Conservation (phyloP, 2,797 vertebrate species). For the Poeciliopsis paucimaculata region DNA sequence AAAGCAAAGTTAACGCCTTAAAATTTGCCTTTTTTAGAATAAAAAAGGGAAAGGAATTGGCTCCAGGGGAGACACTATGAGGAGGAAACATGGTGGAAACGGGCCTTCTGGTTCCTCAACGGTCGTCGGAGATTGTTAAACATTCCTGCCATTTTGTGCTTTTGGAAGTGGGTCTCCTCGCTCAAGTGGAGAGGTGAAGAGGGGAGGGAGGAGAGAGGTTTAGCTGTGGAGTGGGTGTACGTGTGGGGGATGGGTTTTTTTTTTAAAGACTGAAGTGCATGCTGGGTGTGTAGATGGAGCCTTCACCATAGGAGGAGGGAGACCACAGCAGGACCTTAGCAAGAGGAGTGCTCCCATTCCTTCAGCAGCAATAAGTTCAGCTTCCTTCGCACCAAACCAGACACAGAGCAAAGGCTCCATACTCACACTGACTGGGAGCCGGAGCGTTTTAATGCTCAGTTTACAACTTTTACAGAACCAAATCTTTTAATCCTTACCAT, state of each 20-base stretch:
- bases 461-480: not conserved
- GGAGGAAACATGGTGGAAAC: constrained; percentile 9
- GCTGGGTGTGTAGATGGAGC: constrained; percentile 48
- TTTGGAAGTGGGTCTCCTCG: constrained; percentile 76
- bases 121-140: constrained; percentile 74
- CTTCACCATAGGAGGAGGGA: constrained; percentile 34
- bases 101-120: constrained; percentile 55
- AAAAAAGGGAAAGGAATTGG: constrained; percentile 17
- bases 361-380: constrained; percentile 58
- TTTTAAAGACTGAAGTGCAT: constrained; percentile 58
- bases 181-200: constrained; percentile 73
- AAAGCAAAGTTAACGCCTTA: constrained; percentile 51
- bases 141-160: constrained; percentile 83
- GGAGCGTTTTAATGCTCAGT: not conserved
- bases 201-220: constrained; percentile 54
- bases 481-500: not conserved
- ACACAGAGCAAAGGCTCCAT: constrained; percentile 41
- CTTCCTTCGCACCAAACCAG: constrained; percentile 32
- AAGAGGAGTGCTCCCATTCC: constrained; percentile 60
- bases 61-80: constrained; percentile 16
- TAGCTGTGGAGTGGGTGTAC: constrained; percentile 48
- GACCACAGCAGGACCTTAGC: constrained; percentile 62
- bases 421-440: constrained; percentile 41
- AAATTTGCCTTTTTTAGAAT: constrained; percentile 35
- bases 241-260: constrained; percentile 57